Base-by-base conservation (phyloP, 1,140 invertebrate species). In the Rhopalosiphum padi region DNA sequence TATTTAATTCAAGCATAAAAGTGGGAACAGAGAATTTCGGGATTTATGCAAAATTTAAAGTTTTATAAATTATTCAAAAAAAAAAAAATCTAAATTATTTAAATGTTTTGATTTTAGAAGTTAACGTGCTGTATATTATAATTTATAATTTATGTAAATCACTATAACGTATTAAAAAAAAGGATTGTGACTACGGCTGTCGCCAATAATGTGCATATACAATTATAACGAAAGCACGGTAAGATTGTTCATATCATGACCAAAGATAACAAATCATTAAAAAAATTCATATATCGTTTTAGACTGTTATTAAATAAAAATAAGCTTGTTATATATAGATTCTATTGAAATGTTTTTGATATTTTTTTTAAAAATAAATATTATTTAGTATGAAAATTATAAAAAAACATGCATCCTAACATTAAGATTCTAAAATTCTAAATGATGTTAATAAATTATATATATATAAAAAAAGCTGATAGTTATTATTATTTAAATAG, bases 91-190 rank as follows among this genome's bases (percentile, higher is more conserved):
- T 18, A n/a, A 77, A n/a, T 77, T 77, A 77, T 77, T 30, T n/a
- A n/a, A 77, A 77, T n/a, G 60, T 18, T 68, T 77, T 77, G 60
- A 77, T n/a, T 77, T 77, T 77, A n/a, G 4, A 77, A 77, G 60
- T 77, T 77, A 18, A 18, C 15, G 30, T n/a, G 15, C 15, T 77
- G 30, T 77, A 18, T 77, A n/a, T 77, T 6, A 77, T 77, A 77
- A 77, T 77, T 77, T n/a, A 77, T 77, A 77, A 77, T 77, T 77
- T n/a, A 77, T 77, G 60, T 77, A 77, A 77, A 77, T 77, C 15
- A 35, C 53, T 53, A 18, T 21, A 68, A 77, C n/a, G 15, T 21
- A n/a, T n/a, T 77, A n/a, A 15, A 77, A 77, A 35, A 60, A 60
- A 77, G 0, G 0, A 77, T 77, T 35, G 15, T 0, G 1, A 77